Evolutionary conservation across 2,888 invertebrate genomes (phyloP).

Genomic region (Cybosia mesomella): DNA sequence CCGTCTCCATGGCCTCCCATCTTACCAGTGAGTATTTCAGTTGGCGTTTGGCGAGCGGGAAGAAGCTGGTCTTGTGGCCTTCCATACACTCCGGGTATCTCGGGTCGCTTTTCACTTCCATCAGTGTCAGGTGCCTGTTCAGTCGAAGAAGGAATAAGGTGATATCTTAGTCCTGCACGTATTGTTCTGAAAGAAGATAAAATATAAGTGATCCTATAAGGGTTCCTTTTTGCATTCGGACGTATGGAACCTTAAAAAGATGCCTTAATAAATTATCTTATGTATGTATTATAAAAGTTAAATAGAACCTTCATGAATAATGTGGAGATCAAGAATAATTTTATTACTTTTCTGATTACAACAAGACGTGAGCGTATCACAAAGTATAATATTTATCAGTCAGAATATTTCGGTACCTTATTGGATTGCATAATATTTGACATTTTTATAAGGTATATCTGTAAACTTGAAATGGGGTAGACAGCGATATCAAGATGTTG

Average conservation of each 20-base stretch:
- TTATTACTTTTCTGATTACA: neutral
- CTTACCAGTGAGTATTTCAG: too few species aligned
- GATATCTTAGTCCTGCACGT: too few species aligned
- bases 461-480: too few species aligned
- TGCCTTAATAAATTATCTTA: neutral
- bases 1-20: too few species aligned
- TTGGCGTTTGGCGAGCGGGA: too few species aligned
- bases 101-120: too few species aligned
- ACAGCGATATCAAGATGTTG: too few species aligned
- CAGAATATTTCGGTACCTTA: neutral
- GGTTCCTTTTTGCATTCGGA: neutral
- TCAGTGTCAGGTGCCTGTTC: too few species aligned
- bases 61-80: too few species aligned
- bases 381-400: neutral
- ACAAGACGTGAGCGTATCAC: slow-evolving; percentile 1
- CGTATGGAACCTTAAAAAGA: neutral
- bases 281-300: neutral
- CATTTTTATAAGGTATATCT: neutral
- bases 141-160: too few species aligned
- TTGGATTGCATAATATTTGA: neutral
- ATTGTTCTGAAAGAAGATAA: too few species aligned
- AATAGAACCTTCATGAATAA: slow-evolving; percentile 4
- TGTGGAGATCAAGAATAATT: slow-evolving; percentile 4
- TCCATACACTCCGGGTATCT: too few species aligned
- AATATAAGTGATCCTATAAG: neutral